phyloP scores from a whole-genome alignment of 1,140 invertebrate species.

The Lepidurus packardi region DNA sequence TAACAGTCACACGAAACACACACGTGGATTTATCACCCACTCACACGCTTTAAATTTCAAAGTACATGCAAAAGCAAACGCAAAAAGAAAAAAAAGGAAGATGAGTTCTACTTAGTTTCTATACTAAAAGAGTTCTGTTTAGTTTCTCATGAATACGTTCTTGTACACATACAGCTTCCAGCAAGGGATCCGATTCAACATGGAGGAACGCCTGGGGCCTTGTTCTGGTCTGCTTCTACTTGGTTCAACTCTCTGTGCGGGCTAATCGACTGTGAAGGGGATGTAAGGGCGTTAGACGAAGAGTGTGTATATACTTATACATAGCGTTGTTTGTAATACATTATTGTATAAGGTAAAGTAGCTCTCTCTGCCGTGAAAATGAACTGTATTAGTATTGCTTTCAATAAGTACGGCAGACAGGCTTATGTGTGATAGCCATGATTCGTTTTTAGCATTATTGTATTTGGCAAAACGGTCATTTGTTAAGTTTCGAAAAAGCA shows the following conservation, averaged over 20 bases:
- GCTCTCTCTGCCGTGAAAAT: too few species aligned
- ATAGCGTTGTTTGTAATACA: background rate
- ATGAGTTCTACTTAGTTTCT: too few species aligned
- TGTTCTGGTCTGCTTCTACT: background rate
- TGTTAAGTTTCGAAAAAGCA: too few species aligned
- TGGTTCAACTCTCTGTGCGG: background rate
- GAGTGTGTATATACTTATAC: conserved; percentile 16
- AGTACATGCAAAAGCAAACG: background rate
- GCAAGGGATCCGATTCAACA: background rate
- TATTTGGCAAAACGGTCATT: too few species aligned
- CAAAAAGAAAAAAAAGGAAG: background rate
- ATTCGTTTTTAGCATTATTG: too few species aligned
- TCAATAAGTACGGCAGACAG: background rate
- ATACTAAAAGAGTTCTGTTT: too few species aligned
- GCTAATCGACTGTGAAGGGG: background rate
- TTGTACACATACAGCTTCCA: background rate
- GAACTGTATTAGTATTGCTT: too few species aligned
- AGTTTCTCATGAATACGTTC: too few species aligned
- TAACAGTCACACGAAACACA: background rate
- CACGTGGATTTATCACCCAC: background rate
- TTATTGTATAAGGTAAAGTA: background rate
- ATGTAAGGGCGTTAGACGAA: background rate
- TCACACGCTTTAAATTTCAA: background rate
- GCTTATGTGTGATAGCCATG: background rate
- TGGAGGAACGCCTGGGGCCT: background rate